Base-by-base conservation (phyloP, 1,140 invertebrate species). In the Pseudomyrmex pallidus region DNA sequence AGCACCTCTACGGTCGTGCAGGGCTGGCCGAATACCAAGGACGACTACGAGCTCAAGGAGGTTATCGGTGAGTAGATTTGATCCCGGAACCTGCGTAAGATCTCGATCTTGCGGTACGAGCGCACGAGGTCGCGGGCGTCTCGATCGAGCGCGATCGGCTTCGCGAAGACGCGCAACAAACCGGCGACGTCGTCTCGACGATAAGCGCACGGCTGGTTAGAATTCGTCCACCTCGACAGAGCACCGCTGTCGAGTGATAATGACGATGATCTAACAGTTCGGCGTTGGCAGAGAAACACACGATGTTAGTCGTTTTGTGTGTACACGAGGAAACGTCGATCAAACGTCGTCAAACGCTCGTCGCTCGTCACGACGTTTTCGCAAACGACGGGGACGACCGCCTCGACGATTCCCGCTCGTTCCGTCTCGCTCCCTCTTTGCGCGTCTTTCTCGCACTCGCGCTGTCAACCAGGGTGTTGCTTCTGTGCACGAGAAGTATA, bases 11-110 rank as follows among this genome's bases (percentile, higher is more conserved):
- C 94, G 91, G 94, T 95, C 91, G 95, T 95, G 89, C 92, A 93
- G 88, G 96, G 96, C 85, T 99, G 98, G 98, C 97, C 98, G 76
- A 99, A 98, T 95, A 96, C 96, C 89, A 97, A 98, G 94, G 97
- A 99, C 91, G 98, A 98, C 92, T 99, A 99, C 95, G 98, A 99
- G 94, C 95, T 99, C 80, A 96, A 97, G 90, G 98, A 99, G 95
- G 97, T 99, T 90, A 99, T 99, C 90, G 98, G 98, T 97, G 95
- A 96, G 95, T 89, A 89, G 5, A 35, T 35, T 7, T 50, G 57
- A 62, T 54, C 56, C 17, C 22, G 17, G 17, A 35, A n/a, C 46
- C 46, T 8, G 22, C 73, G 22, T 13, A 20, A 48, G 5, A 1
- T 2, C 52, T 13, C 13, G 64, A 59, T 48, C 22, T 35, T 7